Evolutionary conservation across 1,140 invertebrate species (phyloP).

Genomic region (Listronotus bonariensis): DNA sequence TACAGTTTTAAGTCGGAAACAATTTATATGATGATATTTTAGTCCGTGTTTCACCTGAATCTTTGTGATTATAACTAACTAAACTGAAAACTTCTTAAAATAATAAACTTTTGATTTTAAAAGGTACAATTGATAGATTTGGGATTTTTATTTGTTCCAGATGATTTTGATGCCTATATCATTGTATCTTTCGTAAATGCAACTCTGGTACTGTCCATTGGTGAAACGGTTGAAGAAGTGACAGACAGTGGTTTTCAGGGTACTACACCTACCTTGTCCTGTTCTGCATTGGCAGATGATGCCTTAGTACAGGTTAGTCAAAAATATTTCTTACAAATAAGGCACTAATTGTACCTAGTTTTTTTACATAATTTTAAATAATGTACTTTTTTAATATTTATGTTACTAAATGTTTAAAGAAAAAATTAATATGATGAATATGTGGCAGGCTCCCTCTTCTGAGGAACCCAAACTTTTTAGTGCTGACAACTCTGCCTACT

Average conservation of each 20-base stretch:
- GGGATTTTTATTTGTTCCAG: slow-evolving; percentile 61
- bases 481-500: slow-evolving; percentile 1
- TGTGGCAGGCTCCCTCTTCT: slow-evolving; percentile 20
- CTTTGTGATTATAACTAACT: slow-evolving; percentile 46
- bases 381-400: no score
- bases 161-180: slow-evolving; percentile 99
- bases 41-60: slow-evolving; percentile 54
- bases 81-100: slow-evolving; percentile 36
- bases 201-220: slow-evolving; percentile 97
- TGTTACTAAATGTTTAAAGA: slow-evolving; percentile 13
- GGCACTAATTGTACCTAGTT: no score
- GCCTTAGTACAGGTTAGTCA: slow-evolving; percentile 88
- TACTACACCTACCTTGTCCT: slow-evolving; percentile 96
- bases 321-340: no score
- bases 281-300: slow-evolving; percentile 96
- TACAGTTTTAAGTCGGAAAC: no score
- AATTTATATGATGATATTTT: slow-evolving; percentile 45
- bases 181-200: slow-evolving; percentile 99
- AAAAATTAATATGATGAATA: slow-evolving; percentile 4
- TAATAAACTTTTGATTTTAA: slow-evolving; percentile 7
- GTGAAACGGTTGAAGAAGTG: slow-evolving; percentile 99
- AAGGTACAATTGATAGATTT: no score
- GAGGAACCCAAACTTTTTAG: slow-evolving; percentile 10
- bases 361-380: no score
- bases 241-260: slow-evolving; percentile 99